A percentile compares a stretch with the other conserved stretches of the same genome.
Evolutionary conservation across 2,797 vertebrate species (phyloP).

Genomic region (Loriculus beryllinus): DNA sequence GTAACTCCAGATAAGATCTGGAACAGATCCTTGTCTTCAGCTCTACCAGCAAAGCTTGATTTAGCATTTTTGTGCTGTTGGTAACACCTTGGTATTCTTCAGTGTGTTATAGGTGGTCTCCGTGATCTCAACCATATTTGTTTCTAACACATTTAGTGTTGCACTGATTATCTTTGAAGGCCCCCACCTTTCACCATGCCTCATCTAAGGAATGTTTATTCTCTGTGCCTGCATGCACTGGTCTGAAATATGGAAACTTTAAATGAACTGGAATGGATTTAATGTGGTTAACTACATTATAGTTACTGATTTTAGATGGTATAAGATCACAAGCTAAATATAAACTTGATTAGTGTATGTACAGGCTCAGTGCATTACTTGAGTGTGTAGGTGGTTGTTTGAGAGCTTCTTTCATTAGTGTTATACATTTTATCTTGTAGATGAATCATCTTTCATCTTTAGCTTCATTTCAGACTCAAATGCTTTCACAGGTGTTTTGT

Average conservation of each 20-base stretch:
- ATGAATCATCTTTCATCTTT: background rate
- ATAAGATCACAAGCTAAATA: background rate
- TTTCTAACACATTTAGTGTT: background rate
- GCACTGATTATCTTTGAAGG: background rate
- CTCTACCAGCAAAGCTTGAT: background rate
- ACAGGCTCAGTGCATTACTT: background rate
- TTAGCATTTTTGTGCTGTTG: background rate
- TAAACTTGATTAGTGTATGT: background rate
- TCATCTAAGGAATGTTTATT: background rate
- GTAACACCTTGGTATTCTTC: background rate
- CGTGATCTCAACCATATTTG: fast-evolving
- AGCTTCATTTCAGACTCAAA: background rate
- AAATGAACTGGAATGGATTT: background rate
- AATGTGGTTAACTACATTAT: background rate
- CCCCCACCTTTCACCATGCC: background rate
- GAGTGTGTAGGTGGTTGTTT: background rate
- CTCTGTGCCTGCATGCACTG: background rate
- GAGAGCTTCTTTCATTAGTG: conserved; percentile 7
- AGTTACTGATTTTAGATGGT: background rate
- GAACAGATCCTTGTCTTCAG: background rate
- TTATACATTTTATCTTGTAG: background rate
- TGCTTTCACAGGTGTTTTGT: background rate
- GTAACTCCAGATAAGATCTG: background rate
- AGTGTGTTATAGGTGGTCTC: background rate
- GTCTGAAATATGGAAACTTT: background rate